These are phyloP conservation scores for Gymnogyps californianus DNA, from an alignment of 2,113 vertebrate genomes.

Conservation along the genomic window DNA sequence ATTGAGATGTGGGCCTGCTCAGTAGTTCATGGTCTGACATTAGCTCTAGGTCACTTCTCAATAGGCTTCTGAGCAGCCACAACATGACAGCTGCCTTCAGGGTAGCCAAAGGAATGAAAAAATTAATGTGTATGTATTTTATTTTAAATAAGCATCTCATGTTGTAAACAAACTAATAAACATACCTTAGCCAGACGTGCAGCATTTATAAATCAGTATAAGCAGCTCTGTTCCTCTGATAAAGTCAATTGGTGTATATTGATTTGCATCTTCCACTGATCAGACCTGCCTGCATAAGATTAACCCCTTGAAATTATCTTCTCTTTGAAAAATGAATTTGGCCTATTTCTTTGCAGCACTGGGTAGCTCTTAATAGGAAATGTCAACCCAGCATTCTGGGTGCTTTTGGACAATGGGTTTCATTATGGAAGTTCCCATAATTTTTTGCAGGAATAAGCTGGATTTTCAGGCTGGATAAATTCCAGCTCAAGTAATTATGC, in stretches of 20 bases:
- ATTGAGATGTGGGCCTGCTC: background rate
- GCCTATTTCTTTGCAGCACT: background rate
- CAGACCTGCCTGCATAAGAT: background rate
- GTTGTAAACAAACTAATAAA: background rate
- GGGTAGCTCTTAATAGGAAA: background rate
- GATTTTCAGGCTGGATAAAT: background rate
- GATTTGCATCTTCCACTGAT: background rate
- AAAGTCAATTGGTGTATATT: background rate
- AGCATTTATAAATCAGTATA: background rate
- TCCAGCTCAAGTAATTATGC: constrained; percentile 12
- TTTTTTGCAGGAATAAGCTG: constrained; percentile 12
- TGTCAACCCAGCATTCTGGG: background rate
- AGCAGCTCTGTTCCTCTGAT: background rate
- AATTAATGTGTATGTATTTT: background rate
- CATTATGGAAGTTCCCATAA: background rate
- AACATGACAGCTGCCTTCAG: background rate
- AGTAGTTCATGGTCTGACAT: background rate
- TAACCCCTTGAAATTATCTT: background rate
- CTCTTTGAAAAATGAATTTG: background rate
- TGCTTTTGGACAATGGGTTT: background rate
- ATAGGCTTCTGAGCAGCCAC: background rate
- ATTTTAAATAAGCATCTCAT: background rate
- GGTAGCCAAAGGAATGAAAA: background rate
- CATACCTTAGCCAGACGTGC: background rate
- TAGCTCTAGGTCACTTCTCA: background rate